Percentiles rank a stretch among this genome's conserved stretches.
These are phyloP conservation scores for Rhinolophus ferrumequinum DNA, from an alignment of 2,113 vertebrate genomes.

Conservation along the genomic window DNA sequence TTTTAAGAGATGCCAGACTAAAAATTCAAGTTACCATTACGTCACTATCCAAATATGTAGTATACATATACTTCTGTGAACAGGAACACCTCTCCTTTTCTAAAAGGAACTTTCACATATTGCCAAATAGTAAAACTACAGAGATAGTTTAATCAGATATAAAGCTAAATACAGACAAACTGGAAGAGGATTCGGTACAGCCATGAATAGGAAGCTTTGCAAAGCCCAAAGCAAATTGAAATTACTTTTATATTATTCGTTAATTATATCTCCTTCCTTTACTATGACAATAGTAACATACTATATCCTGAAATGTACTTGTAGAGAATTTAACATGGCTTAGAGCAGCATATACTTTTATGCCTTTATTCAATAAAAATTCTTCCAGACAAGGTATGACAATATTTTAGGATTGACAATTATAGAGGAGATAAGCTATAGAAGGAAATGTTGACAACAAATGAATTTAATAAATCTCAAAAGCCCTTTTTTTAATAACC, in stretches of 20 bases:
- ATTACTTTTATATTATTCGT: slow-evolving; percentile 44
- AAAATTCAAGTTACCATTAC: slow-evolving; percentile 60
- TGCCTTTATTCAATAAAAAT: slow-evolving; percentile 59
- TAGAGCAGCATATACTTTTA: neutral
- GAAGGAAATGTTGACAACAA: slow-evolving; percentile 46
- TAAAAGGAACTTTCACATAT: slow-evolving; percentile 58
- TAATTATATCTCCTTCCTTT: slow-evolving; percentile 40
- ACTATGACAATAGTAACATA: slow-evolving; percentile 27
- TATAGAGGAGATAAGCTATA: slow-evolving; percentile 42
- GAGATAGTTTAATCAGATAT: slow-evolving; percentile 44
- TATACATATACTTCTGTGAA: slow-evolving; percentile 46
- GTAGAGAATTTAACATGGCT: slow-evolving; percentile 47
- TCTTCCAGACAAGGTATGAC: slow-evolving; percentile 42
- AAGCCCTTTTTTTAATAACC: neutral
- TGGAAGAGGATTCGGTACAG: slow-evolving; percentile 28
- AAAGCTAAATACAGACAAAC: slow-evolving; percentile 65
- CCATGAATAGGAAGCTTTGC: slow-evolving; percentile 38
- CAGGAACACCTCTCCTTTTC: slow-evolving; percentile 42
- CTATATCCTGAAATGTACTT: neutral
- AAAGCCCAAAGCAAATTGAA: slow-evolving; percentile 56
- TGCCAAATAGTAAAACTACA: slow-evolving; percentile 57
- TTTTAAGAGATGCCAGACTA: slow-evolving; percentile 39
- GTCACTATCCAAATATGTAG: slow-evolving; percentile 47
- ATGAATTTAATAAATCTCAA: slow-evolving; percentile 47
- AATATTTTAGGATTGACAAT: slow-evolving; percentile 51